Conservation (phyloP, 2,797 vertebrate genomes). For the Pristis pectinata region DNA sequence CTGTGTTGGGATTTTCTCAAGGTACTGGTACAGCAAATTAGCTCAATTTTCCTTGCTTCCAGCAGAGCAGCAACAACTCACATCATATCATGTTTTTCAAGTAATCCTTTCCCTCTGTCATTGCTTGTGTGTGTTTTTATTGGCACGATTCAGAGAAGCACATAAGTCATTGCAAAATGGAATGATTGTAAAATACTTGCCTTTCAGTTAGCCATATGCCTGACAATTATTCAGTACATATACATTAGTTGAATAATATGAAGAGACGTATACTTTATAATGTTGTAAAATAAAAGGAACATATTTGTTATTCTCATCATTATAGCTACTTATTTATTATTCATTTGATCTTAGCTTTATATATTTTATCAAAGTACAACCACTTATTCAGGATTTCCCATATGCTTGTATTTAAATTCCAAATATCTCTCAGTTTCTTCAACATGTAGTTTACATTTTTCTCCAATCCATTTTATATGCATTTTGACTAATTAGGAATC, state of each 20-base stretch:
- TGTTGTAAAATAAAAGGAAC: neutral
- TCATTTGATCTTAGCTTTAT: neutral
- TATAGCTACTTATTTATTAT: neutral
- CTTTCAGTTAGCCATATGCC: neutral
- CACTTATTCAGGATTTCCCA: constrained; percentile 1
- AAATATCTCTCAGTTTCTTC: neutral
- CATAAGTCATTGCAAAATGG: neutral
- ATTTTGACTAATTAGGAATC: constrained; percentile 36
- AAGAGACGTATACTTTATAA: neutral
- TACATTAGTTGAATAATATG: no score
- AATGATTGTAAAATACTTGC: neutral
- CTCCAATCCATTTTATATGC: constrained; percentile 22
- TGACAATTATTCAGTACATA: neutral
- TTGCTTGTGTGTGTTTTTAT: neutral
- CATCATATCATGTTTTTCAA: constrained; percentile 80
- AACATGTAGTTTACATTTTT: constrained; percentile 24
- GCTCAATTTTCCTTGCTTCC: constrained; percentile 84
- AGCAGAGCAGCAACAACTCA: constrained; percentile 79
- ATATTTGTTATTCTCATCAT: neutral
- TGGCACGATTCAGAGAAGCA: constrained; percentile 17
- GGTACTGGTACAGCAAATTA: constrained; percentile 89
- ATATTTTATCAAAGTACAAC: neutral
- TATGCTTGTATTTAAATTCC: constrained; percentile 12
- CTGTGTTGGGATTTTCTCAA: constrained; percentile 90
- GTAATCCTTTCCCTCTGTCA: constrained; percentile 62